Percentiles rank a stretch among this genome's conserved stretches.
These are phyloP conservation scores for Tenthredo livida DNA, from an alignment of 2,888 invertebrate genomes.

Conservation along the genomic window DNA sequence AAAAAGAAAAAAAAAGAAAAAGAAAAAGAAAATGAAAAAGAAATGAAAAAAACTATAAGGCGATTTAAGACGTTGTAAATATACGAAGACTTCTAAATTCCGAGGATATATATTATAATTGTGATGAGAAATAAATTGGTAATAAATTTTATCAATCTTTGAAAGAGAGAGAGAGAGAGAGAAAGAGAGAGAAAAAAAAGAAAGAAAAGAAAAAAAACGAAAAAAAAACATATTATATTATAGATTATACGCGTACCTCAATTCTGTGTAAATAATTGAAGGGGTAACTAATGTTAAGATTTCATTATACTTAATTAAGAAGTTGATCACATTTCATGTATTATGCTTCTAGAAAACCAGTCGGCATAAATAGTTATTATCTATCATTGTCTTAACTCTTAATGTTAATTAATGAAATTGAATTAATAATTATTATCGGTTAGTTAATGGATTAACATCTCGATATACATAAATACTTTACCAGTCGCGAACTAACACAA, in stretches of 20 bases:
- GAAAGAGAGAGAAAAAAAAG: neutral
- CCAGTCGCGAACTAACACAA: constrained; percentile 60
- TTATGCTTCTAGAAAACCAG: constrained; percentile 38
- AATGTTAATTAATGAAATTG: constrained; percentile 64
- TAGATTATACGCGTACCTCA: constrained; percentile 48
- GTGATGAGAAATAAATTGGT: constrained; percentile 4
- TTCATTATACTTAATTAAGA: constrained; percentile 24
- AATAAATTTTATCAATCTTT: neutral
- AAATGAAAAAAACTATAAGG: neutral
- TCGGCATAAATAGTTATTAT: constrained; percentile 48
- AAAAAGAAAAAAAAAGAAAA: neutral
- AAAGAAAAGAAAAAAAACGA: constrained; percentile 28
- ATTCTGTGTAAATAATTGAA: constrained; percentile 52
- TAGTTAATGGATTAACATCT: constrained; percentile 61
- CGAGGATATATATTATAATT: constrained; percentile 12
- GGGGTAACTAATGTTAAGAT: constrained; percentile 46
- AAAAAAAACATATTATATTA: constrained; percentile 50
- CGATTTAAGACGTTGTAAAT: constrained; percentile 25
- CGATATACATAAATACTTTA: constrained; percentile 58
- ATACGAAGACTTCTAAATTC: constrained; percentile 45
- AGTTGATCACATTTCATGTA: constrained; percentile 37
- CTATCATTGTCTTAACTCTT: constrained; percentile 61
- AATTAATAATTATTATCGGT: constrained; percentile 63
- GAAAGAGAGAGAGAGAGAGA: neutral
- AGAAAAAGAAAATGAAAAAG: neutral